Evolutionary conservation across 1,140 invertebrate species (phyloP).

Genomic region (Aphelinus certus): DNA sequence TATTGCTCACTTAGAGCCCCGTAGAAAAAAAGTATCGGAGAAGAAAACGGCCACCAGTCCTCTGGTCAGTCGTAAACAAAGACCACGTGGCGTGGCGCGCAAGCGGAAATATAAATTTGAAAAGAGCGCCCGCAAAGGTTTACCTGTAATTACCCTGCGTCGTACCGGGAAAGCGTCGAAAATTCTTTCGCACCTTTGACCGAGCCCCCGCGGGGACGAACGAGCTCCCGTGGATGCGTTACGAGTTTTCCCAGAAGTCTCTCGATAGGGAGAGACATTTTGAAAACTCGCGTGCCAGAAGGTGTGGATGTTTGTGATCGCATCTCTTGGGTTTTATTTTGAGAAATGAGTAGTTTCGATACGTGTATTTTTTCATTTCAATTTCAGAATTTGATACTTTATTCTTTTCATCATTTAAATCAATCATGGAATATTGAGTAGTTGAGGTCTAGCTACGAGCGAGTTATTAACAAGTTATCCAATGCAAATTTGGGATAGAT

Average conservation of each 20-base stretch:
- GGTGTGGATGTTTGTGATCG: conserved; percentile 5
- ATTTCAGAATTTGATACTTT: too few species aligned
- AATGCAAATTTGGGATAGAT: too few species aligned
- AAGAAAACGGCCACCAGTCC: conserved; percentile 34
- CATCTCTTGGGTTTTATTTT: not conserved
- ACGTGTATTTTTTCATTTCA: not conserved
- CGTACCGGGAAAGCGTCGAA: conserved; percentile 36
- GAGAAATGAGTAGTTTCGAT: not conserved
- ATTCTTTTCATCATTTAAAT: too few species aligned
- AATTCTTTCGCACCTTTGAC: conserved; percentile 48
- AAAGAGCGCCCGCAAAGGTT: conserved; percentile 11
- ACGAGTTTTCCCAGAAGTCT: conserved; percentile 38
- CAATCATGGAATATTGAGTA: too few species aligned
- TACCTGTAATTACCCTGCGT: conserved; percentile 51
- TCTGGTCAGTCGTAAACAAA: not conserved
- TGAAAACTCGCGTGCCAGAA: not conserved
- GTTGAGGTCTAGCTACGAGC: too few species aligned
- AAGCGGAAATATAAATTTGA: conserved; percentile 56
- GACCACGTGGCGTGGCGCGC: not conserved
- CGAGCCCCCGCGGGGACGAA: conserved; percentile 30
- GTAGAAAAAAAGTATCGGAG: conserved; percentile 25
- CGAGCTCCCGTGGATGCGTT: conserved; percentile 38
- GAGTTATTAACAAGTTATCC: too few species aligned
- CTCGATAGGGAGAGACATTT: conserved; percentile 10
- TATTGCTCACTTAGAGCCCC: conserved; percentile 28